These are phyloP conservation scores for Brachionus rotundiformis DNA, from an alignment of 1,140 invertebrate species.

Conservation along the genomic window DNA sequence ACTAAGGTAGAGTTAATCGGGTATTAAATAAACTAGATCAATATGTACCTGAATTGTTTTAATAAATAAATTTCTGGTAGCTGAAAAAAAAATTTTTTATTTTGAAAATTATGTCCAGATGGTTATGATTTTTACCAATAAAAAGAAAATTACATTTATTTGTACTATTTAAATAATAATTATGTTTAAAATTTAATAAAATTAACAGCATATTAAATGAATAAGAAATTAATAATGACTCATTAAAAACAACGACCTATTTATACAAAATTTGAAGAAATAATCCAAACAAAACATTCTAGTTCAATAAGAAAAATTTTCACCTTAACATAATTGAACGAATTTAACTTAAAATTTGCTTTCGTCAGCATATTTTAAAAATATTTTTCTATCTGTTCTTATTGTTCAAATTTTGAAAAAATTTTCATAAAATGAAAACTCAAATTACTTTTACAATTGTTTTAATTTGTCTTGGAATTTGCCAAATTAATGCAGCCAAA, in stretches of 20 bases:
- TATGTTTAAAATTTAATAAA: too few relatives aligned
- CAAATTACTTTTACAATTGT: not conserved
- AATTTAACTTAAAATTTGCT: slow-evolving; percentile 46
- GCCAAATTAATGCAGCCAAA: not conserved
- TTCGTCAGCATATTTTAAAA: not conserved
- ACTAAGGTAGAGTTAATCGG: too few relatives aligned
- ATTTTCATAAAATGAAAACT: slow-evolving; percentile 27
- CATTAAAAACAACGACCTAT: not conserved
- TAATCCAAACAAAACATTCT: not conserved
- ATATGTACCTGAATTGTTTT: too few relatives aligned
- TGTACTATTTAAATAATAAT: too few relatives aligned
- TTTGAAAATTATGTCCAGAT: too few relatives aligned
- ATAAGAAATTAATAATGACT: not conserved
- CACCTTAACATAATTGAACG: not conserved
- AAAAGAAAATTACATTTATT: too few relatives aligned
- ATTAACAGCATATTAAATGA: too few relatives aligned
- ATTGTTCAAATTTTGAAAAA: not conserved
- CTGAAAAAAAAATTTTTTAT: too few relatives aligned
- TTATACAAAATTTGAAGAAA: not conserved
- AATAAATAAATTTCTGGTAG: too few relatives aligned
- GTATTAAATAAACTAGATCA: too few relatives aligned
- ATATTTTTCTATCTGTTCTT: not conserved
- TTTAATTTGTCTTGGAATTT: not conserved
- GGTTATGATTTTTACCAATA: too few relatives aligned
- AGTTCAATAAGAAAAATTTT: not conserved